Evolutionary conservation across 2,888 invertebrate species (phyloP).

Genomic region (Megamerina dolium): DNA sequence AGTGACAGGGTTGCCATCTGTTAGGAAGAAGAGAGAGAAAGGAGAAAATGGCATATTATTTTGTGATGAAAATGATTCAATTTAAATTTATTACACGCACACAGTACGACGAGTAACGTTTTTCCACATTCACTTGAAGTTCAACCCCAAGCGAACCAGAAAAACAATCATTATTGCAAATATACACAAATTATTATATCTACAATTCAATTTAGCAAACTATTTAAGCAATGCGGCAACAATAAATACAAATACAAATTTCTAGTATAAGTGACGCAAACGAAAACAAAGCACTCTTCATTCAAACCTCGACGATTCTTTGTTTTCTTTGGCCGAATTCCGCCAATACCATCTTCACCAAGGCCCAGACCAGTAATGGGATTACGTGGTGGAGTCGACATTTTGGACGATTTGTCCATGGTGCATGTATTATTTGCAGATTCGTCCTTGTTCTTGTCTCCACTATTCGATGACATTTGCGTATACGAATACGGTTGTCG

Average conservation of each 20-base stretch:
- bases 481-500: conserved; percentile 24
- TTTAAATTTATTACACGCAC: too few relatives aligned
- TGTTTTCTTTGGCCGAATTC: conserved; percentile 24
- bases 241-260: background rate
- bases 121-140: too few relatives aligned
- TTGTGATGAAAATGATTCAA: too few relatives aligned
- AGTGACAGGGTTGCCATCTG: conserved; percentile 55
- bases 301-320: conserved; percentile 25
- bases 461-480: conserved; percentile 11
- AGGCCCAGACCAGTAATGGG: conserved; percentile 37
- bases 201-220: background rate
- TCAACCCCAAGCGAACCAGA: too few relatives aligned
- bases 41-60: background rate
- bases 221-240: background rate
- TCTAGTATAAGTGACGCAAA: background rate
- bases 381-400: conserved; percentile 28
- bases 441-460: conserved; percentile 8
- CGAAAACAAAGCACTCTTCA: background rate
- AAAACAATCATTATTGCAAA: too few relatives aligned
- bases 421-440: conserved; percentile 6
- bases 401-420: conserved; percentile 5
- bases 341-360: conserved; percentile 27
- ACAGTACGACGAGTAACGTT: too few relatives aligned
- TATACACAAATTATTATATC: background rate
- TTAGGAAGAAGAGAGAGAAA: conserved; percentile 13